Evolutionary conservation across 2,797 vertebrate species (phyloP).

Genomic region (Streptopelia turtur): DNA sequence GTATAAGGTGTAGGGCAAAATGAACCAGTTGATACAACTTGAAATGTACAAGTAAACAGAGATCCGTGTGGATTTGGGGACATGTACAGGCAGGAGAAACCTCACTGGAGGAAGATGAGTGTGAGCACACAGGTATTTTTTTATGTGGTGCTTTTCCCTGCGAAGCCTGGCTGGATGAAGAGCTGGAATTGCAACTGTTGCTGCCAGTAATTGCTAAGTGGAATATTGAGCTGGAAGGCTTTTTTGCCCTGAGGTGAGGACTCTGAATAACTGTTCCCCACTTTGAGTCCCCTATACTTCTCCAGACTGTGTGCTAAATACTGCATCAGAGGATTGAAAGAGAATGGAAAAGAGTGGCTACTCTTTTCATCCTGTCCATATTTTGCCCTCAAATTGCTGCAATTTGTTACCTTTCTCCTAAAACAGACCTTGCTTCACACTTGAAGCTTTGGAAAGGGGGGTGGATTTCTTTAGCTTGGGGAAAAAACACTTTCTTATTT

Average conservation of each 20-base stretch:
- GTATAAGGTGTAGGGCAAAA: not conserved
- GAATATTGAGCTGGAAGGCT: not conserved
- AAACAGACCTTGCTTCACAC: not conserved
- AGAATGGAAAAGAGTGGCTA: not conserved
- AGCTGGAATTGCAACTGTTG: not conserved
- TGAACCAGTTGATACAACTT: not conserved
- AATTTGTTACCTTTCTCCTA: not conserved
- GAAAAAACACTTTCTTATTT: not conserved
- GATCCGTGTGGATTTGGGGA: not conserved
- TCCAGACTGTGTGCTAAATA: not conserved
- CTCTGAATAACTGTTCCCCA: not conserved
- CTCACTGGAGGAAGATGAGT: not conserved
- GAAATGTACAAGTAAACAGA: not conserved
- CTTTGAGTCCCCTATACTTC: not conserved
- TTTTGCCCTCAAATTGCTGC: not conserved
- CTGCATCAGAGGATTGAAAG: not conserved
- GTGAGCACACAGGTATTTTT: not conserved
- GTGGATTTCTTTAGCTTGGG: not conserved
- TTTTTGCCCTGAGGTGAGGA: not conserved
- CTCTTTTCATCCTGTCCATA: not conserved
- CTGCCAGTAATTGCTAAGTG: not conserved
- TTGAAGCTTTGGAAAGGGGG: not conserved
- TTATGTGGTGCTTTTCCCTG: not conserved
- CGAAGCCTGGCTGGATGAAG: not conserved
- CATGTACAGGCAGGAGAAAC: not conserved